Base-by-base conservation (phyloP, 1,140 invertebrate genomes). In the Stenopsyche tienmushanensis region DNA sequence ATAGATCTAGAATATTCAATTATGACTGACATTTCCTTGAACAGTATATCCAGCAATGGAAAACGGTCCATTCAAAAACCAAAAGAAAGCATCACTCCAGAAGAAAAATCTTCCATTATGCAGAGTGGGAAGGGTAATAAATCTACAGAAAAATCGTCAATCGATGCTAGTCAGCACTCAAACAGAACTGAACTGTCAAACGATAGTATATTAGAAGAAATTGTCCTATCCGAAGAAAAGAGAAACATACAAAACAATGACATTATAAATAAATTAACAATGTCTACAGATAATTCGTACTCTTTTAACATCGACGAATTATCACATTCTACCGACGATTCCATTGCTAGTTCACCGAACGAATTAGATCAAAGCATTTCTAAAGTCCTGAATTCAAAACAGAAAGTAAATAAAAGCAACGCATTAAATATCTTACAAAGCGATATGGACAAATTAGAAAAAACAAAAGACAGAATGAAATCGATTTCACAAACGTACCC, bases 181-280 rank as follows among this genome's bases (percentile, higher is more conserved):
- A 53, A 45, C 23, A 64, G 26, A 42, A 25, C 39, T 34, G 49
- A 66, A 15, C 5, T 20, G 10, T 70, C 65, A 10, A 47, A 64
- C 42, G 60, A 66, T 13, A 70, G 68, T 26, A 62, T 70, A 18
- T 55, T 57, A 0, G 68, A 70, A 57, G 68, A 70, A 41, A 70
- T 70, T 15, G 29, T 66, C 3, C 34, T 41, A 18, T 53, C 34
- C 21, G 58, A 54, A 8, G 34, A 66, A 34, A n/a, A 44, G 47
- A 23, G 18, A 18, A 45, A 29, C 8, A 26, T 7, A 34, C 29
- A 34, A 34, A 34, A 7, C 29, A 34, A 34, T 34, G 39, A n/a
- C 24, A 58, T 44, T 29, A 9, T 47, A 15, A 47, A 5, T 47
- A 47, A 47, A 9, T 47, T 9, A 47, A 47, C 3, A 9, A 20